Conservation (phyloP, 2,797 vertebrate genomes). For the Poeciliopsis gracilis region DNA sequence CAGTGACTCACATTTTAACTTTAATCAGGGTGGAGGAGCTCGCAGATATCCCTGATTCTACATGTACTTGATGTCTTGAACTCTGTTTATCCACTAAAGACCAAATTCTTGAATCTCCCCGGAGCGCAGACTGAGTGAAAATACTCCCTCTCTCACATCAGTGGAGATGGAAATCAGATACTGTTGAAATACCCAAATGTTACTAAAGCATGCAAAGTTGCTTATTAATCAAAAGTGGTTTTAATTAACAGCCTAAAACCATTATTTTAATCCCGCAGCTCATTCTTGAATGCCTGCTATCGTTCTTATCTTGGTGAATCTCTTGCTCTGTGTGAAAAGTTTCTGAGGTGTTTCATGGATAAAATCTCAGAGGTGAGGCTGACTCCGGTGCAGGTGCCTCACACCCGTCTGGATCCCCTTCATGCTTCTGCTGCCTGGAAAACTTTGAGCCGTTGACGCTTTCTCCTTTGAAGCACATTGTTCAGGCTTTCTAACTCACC, state of each 20-base stretch:
- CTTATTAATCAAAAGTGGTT: neutral
- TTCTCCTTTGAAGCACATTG: neutral
- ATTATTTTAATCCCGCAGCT: neutral
- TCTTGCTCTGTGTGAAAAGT: neutral
- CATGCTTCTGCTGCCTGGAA: conserved; percentile 2
- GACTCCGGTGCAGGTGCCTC: neutral
- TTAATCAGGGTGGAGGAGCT: neutral
- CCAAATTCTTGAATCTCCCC: neutral
- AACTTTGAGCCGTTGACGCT: neutral
- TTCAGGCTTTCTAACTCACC: conserved; percentile 3
- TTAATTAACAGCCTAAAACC: neutral
- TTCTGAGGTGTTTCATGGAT: neutral
- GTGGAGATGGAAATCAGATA: neutral
- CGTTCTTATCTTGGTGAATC: neutral
- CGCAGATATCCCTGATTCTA: neutral
- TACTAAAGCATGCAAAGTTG: neutral
- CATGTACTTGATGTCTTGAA: neutral
- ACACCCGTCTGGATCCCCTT: neutral
- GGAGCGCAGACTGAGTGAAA: neutral
- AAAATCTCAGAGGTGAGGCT: neutral
- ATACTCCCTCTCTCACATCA: neutral
- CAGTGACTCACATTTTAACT: neutral
- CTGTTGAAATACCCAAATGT: neutral
- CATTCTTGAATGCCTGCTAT: neutral
- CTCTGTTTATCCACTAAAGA: neutral